These are phyloP conservation scores for Trinectes maculatus DNA, from an alignment of 2,113 vertebrate species.

Conservation along the genomic window DNA sequence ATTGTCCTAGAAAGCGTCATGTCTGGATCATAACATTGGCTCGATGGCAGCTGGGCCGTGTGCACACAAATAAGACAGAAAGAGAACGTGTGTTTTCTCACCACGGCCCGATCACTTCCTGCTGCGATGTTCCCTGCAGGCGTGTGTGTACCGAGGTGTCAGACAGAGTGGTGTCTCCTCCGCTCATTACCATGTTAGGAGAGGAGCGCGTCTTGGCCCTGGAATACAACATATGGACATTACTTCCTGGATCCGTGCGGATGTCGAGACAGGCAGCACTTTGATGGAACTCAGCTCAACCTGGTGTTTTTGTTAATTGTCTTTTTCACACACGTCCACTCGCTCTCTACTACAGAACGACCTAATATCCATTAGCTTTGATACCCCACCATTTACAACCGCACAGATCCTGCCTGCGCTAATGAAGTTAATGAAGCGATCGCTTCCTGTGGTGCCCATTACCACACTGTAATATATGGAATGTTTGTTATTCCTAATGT, in stretches of 20 bases:
- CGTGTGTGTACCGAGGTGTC: slow-evolving; percentile 9
- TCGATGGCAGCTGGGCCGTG: neutral
- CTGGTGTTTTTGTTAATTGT: slow-evolving; percentile 41
- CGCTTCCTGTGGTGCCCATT: slow-evolving; percentile 13
- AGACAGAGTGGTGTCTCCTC: slow-evolving; percentile 10
- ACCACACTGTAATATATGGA: slow-evolving; percentile 1
- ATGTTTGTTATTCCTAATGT: slow-evolving; percentile 2
- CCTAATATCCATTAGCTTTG: slow-evolving; percentile 54
- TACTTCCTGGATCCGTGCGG: neutral
- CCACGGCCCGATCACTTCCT: neutral
- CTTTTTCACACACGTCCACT: slow-evolving; percentile 28
- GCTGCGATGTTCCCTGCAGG: neutral
- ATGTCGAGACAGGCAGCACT: slow-evolving; percentile 12
- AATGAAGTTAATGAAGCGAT: slow-evolving; percentile 49
- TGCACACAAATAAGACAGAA: neutral
- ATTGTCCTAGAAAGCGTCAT: neutral
- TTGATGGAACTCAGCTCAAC: slow-evolving; percentile 17
- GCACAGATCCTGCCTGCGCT: slow-evolving; percentile 15
- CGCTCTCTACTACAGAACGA: slow-evolving; percentile 32
- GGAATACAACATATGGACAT: neutral
- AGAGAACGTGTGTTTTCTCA: neutral
- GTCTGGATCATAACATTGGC: neutral
- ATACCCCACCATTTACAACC: slow-evolving; percentile 38
- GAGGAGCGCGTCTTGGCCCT: neutral
- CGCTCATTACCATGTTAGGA: slow-evolving; percentile 22